Conservation (phyloP, 2,113 vertebrate species). For the Capra hircus region DNA sequence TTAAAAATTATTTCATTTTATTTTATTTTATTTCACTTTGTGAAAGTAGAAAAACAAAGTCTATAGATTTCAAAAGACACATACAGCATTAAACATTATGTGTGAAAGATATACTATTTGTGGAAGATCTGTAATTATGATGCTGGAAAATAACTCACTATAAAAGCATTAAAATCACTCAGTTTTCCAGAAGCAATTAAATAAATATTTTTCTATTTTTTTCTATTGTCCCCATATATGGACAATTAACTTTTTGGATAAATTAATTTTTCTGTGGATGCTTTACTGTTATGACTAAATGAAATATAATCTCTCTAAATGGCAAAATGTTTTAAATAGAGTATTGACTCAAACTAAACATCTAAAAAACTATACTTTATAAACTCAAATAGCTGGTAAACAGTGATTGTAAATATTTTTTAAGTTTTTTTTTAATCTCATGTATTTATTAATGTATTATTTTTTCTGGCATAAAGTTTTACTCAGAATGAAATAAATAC, state of each 20-base stretch:
- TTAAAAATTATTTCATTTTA: neutral
- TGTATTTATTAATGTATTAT: neutral
- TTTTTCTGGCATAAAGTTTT: neutral
- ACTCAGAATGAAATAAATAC: neutral
- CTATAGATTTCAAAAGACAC: neutral
- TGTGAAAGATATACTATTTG: neutral
- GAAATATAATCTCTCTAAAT: neutral
- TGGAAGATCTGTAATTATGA: slow-evolving; percentile 20
- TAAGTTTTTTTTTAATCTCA: too few species aligned
- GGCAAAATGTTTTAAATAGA: neutral
- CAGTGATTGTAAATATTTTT: neutral
- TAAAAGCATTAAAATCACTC: neutral
- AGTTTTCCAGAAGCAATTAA: slow-evolving; percentile 2
- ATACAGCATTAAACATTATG: neutral
- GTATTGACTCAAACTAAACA: neutral
- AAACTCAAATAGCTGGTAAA: neutral
- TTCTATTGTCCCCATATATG: neutral
- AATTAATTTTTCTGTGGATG: neutral
- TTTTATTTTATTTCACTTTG: neutral
- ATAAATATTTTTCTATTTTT: slow-evolving; percentile 16
- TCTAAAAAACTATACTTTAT: neutral
- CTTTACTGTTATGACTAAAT: neutral
- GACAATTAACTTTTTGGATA: neutral
- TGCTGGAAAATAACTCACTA: neutral
- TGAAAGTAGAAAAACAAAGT: neutral